Conservation (phyloP, 1,140 invertebrate genomes). For the Hylaeus volcanicus region DNA sequence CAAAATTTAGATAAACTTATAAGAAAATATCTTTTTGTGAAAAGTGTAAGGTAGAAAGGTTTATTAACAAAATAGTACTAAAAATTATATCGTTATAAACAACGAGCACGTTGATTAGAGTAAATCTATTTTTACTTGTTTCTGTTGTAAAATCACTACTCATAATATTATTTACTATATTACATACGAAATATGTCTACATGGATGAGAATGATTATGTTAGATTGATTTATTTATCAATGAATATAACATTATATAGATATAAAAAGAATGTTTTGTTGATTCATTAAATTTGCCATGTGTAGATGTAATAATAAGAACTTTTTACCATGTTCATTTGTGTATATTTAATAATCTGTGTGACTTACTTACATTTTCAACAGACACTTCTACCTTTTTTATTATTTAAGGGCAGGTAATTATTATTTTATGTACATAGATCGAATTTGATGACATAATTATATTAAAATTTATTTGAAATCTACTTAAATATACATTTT, state of each 20-base stretch:
- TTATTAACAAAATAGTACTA: neutral
- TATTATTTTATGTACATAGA: slow-evolving; percentile 64
- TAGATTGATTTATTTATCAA: slow-evolving; percentile 72
- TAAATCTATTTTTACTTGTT: slow-evolving; percentile 63
- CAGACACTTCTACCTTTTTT: slow-evolving; percentile 43
- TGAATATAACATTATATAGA: slow-evolving; percentile 57
- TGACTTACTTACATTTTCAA: slow-evolving; percentile 58
- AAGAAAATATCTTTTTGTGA: neutral
- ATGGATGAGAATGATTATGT: slow-evolving; percentile 64
- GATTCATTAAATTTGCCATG: slow-evolving; percentile 72
- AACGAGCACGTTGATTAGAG: neutral
- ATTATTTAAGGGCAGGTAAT: slow-evolving; percentile 47
- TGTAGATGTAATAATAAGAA: slow-evolving; percentile 69
- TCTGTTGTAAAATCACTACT: slow-evolving; percentile 65
- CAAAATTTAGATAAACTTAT: neutral
- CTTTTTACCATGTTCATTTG: slow-evolving; percentile 59
- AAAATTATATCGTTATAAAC: neutral
- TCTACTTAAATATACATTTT: slow-evolving; percentile 73
- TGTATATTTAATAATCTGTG: slow-evolving; percentile 64
- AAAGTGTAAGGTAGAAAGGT: neutral
- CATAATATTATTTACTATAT: slow-evolving; percentile 64
- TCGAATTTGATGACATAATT: slow-evolving; percentile 53
- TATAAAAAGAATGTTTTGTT: slow-evolving; percentile 53
- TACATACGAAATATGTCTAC: slow-evolving; percentile 64
- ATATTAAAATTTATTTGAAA: slow-evolving; percentile 73